Evolutionary conservation across 2,113 vertebrate species (phyloP).

Genomic region (Australoheros scitulus): DNA sequence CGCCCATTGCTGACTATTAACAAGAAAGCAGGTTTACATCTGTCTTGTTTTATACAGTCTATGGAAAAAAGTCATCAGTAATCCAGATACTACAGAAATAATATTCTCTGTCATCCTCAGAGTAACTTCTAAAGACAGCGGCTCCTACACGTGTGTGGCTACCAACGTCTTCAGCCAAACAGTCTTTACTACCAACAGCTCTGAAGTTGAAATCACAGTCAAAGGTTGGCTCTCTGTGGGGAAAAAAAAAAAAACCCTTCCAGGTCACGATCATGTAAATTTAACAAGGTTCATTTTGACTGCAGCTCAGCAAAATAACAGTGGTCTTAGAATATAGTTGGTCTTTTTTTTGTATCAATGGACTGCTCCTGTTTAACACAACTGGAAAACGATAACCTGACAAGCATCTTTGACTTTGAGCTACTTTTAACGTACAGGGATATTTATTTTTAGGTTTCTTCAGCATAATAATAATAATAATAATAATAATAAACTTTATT

Average conservation of each 20-base stretch:
- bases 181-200: conserved; percentile 30
- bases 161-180: conserved; percentile 50
- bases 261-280: neutral
- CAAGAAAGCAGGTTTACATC: neutral
- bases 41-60: neutral
- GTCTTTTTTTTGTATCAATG: no score
- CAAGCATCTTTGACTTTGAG: no score
- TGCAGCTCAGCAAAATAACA: neutral
- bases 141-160: conserved; percentile 67
- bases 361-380: no score
- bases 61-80: neutral
- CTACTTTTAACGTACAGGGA: no score
- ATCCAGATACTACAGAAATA: neutral
- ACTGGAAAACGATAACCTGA: no score
- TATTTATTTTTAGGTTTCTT: no score
- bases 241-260: neutral
- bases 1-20: rapidly evolving
- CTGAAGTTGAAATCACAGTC: conserved; percentile 44
- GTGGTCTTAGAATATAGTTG: no score
- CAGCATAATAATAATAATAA: no score
- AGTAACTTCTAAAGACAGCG: conserved; percentile 51
- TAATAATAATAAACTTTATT: no score
- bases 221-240: conserved; percentile 63
- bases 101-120: conserved; percentile 38
- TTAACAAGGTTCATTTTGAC: neutral